Percentiles rank a stretch among this genome's conserved stretches.
phyloP scores from a whole-genome alignment of 2,797 vertebrate species.

The Valencia hispanica region DNA sequence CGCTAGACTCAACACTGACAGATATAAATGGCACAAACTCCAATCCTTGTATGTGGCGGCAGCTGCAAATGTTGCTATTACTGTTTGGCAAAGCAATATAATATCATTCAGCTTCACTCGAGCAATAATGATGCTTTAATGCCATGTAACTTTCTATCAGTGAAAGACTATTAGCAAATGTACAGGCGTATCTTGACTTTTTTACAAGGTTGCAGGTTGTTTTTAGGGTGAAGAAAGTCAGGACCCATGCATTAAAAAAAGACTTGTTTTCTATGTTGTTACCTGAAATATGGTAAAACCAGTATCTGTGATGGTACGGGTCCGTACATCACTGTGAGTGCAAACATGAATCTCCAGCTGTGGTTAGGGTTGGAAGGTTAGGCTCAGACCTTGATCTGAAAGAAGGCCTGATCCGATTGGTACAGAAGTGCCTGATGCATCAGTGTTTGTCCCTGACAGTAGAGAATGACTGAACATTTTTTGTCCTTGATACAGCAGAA shows the following conservation, averaged over 20 bases:
- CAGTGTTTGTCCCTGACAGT: background rate
- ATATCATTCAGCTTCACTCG: too few relatives aligned
- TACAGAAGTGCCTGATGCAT: too few relatives aligned
- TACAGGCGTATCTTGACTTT: background rate
- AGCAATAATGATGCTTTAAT: background rate
- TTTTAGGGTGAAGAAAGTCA: background rate
- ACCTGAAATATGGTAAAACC: background rate
- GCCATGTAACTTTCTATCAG: background rate
- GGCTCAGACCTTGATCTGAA: background rate
- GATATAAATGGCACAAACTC: constrained; percentile 9
- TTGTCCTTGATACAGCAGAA: background rate
- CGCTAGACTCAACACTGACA: constrained; percentile 14
- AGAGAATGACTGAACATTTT: background rate
- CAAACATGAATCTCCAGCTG: background rate
- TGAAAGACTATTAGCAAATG: background rate
- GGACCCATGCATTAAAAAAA: background rate
- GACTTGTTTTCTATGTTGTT: background rate
- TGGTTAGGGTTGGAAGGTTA: background rate
- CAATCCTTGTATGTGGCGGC: background rate
- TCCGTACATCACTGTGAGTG: background rate
- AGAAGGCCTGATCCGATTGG: background rate
- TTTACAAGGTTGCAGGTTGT: background rate
- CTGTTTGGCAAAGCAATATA: background rate
- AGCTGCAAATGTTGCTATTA: constrained; percentile 3
- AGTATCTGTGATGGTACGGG: background rate